Percentiles rank a stretch among this genome's conserved stretches.
Evolutionary conservation across 2,888 invertebrate species (phyloP).

Genomic region (Oscheius onirici): DNA sequence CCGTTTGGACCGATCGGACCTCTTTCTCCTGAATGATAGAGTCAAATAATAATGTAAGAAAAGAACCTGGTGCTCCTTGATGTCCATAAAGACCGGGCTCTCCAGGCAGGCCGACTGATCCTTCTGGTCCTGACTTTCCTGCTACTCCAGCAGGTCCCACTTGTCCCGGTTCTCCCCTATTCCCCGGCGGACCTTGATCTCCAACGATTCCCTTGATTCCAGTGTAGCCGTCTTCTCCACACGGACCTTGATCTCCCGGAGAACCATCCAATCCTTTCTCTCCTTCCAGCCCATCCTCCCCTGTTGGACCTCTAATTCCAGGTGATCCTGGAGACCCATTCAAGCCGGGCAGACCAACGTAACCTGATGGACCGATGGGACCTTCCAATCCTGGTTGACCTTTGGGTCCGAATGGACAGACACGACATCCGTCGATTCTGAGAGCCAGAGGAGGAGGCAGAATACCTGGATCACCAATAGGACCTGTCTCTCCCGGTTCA

Average conservation of each 20-base stretch:
- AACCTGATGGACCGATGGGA: slow-evolving; percentile 9
- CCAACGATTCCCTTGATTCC: slow-evolving; percentile 35
- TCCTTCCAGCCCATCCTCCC: not conserved
- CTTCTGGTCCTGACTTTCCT: slow-evolving; percentile 17
- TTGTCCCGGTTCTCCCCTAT: slow-evolving; percentile 7
- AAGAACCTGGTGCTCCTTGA: slow-evolving; percentile 10
- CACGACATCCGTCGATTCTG: slow-evolving; percentile 44
- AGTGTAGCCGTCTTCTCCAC: slow-evolving; percentile 22
- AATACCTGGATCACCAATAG: slow-evolving; percentile 36
- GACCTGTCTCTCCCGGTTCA: slow-evolving; percentile 8
- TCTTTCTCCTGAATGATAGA: slow-evolving; percentile 11
- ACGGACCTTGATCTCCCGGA: slow-evolving; percentile 14
- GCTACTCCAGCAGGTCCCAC: slow-evolving; percentile 16
- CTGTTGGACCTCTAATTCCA: not conserved
- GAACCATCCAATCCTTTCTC: slow-evolving; percentile 1
- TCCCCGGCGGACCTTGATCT: slow-evolving; percentile 13
- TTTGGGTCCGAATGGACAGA: slow-evolving; percentile 55
- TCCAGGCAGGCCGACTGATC: slow-evolving; percentile 14
- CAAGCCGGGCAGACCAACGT: not conserved
- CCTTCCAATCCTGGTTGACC: slow-evolving; percentile 41
- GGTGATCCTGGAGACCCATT: not conserved
- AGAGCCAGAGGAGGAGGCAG: slow-evolving; percentile 40
- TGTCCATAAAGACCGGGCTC: slow-evolving; percentile 1
- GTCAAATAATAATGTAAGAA: not conserved
- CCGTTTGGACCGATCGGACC: slow-evolving; percentile 40